A percentile compares a stretch with the other conserved stretches of the same genome.
Conservation (phyloP, 1,140 invertebrate species). For the Calliphora vicina region DNA sequence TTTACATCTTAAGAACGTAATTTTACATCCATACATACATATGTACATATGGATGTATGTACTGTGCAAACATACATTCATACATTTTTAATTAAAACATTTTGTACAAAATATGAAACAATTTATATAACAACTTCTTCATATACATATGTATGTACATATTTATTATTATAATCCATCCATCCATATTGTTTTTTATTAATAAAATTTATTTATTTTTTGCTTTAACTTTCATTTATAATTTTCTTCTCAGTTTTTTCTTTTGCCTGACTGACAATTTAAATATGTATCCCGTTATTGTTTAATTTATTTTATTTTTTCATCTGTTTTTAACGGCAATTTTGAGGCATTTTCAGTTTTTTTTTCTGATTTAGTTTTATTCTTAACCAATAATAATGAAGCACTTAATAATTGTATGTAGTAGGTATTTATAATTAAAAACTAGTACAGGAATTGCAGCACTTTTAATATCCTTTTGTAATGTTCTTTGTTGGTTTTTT, state of each 20-base stretch:
- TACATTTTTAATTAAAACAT: not conserved
- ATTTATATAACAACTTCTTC: not conserved
- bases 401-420: not conserved
- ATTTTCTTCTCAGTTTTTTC: not conserved
- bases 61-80: too few relatives aligned
- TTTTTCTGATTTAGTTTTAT: not conserved
- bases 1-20: too few relatives aligned
- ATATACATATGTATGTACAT: too few relatives aligned
- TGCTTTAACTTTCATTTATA: not conserved
- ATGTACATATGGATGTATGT: too few relatives aligned
- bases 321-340: too few relatives aligned
- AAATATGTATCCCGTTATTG: too few relatives aligned
- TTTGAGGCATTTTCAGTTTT: not conserved
- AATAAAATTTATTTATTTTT: not conserved
- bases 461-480: not conserved
- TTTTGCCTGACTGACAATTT: not conserved
- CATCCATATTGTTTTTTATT: not conserved
- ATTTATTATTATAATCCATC: not conserved
- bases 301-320: not conserved
- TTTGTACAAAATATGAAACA: not conserved
- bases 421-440: not conserved
- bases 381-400: not conserved
- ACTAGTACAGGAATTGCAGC: not conserved
- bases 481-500: slow-evolving; percentile 1
- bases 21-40: too few relatives aligned